These are phyloP conservation scores for Otocyon megalotis DNA, from an alignment of 2,113 vertebrate species.

Conservation along the genomic window DNA sequence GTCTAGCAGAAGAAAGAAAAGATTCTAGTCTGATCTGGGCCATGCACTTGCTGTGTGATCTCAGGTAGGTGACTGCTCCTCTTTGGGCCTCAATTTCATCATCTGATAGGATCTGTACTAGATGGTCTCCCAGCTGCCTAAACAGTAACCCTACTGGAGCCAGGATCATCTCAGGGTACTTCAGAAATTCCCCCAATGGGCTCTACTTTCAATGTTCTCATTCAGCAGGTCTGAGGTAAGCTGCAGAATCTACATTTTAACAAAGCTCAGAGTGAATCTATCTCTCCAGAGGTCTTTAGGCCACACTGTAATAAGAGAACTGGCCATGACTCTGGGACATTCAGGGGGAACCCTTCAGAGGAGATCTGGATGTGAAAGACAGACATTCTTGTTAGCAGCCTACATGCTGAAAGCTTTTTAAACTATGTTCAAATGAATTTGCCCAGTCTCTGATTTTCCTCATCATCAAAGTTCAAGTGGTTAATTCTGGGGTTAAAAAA, in stretches of 20 bases:
- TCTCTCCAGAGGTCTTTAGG: neutral
- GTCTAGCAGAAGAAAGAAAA: neutral
- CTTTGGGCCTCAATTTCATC: neutral
- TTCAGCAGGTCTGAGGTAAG: neutral
- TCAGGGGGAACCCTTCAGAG: neutral
- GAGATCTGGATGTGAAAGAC: neutral
- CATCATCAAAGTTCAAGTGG: constrained; percentile 31
- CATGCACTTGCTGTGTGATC: neutral
- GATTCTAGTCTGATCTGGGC: neutral
- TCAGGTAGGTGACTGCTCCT: neutral
- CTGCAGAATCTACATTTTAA: neutral
- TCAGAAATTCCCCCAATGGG: neutral
- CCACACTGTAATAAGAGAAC: neutral
- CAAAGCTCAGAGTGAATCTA: neutral
- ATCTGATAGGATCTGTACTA: neutral
- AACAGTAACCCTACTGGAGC: neutral
- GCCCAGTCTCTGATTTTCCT: neutral
- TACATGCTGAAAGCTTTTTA: neutral
- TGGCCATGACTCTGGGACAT: neutral
- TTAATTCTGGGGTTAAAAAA: constrained; percentile 58
- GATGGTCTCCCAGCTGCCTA: neutral
- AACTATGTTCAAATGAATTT: neutral
- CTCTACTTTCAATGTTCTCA: neutral
- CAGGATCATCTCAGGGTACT: neutral
- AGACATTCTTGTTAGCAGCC: neutral